phyloP scores from a whole-genome alignment of 2,888 invertebrate genomes.

The Leptothorax acervorum region DNA sequence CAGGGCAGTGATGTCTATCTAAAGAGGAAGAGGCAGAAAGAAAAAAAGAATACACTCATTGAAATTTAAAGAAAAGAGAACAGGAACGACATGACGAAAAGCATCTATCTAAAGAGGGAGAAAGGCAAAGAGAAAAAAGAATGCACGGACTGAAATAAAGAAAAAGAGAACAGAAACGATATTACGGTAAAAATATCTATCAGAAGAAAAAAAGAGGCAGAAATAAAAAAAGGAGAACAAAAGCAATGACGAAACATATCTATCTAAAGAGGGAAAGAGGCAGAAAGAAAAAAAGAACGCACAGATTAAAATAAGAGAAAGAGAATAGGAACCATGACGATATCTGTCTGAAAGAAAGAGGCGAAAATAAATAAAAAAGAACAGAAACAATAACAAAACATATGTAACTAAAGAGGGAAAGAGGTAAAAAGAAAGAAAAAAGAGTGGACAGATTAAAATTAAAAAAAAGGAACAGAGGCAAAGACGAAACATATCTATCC shows the following conservation, averaged over 20 bases:
- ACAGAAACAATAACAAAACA: too few relatives aligned
- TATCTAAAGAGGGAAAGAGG: too few relatives aligned
- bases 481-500: background rate
- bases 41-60: background rate
- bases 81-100: background rate
- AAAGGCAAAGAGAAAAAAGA: background rate
- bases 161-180: background rate
- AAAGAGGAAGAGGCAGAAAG: background rate
- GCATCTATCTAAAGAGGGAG: background rate
- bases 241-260: too few relatives aligned
- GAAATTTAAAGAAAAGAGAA: background rate
- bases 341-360: too few relatives aligned
- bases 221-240: too few relatives aligned
- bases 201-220: background rate
- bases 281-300: too few relatives aligned
- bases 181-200: background rate
- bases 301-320: too few relatives aligned
- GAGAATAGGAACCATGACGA: too few relatives aligned
- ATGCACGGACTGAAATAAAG: background rate
- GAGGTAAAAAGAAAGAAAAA: too few relatives aligned
- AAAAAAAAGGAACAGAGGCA: background rate
- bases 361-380: too few relatives aligned
- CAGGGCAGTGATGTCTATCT: background rate
- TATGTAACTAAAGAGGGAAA: too few relatives aligned
- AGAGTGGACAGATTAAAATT: too few relatives aligned